Base-by-base conservation (phyloP, 2,888 invertebrate genomes). In the Brachypalpus laphriformis region DNA sequence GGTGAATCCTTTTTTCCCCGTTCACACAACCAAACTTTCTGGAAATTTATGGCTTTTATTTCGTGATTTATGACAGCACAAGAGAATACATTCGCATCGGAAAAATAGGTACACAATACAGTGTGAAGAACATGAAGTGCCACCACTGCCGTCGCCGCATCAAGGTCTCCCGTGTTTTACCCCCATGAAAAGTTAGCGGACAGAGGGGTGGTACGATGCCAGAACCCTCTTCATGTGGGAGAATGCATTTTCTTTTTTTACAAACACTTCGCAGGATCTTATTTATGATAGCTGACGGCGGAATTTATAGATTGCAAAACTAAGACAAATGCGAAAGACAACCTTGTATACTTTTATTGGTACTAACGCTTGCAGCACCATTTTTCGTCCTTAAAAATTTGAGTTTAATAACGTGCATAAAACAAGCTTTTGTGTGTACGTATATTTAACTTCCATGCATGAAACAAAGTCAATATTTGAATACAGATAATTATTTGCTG, bases 1-100 rank as follows among this genome's bases (percentile, higher is more conserved):
- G 85, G 78, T 70, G 81, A 81, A 71, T 81, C 75, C 71, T 85
- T 81, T 81, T 63, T 76, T 51, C 45, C 45, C 28, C 71, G 51
- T 76, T 66, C 78, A 40, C 59, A 75, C 80, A 80, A 70, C 57
- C 68, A 40, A 85, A 81, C 47, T 85, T 85, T 81, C 22, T 76
- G 31, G 8, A 54, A 71, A 85, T 85, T 85, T 85, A 85, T 85
- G 85, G 66, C 71, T 85, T 81, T 85, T 85, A 85, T 85, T 85
- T 51, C 20, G 85, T 85, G 85, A 85, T 85, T 85, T 85, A 85
- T 85, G 85, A 76, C 85, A 85, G 76, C 85, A 85, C 81, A 76
- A 81, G 85, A 70, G 85, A 81, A 81, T 85, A 74, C 81, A 85
- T 76, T 85, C 81, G 65, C 83, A 85, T 81, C 25, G 66, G 75